Base-by-base conservation (phyloP, 53 echinoderm and acorn worm genomes). In the Crossaster papposus region DNA sequence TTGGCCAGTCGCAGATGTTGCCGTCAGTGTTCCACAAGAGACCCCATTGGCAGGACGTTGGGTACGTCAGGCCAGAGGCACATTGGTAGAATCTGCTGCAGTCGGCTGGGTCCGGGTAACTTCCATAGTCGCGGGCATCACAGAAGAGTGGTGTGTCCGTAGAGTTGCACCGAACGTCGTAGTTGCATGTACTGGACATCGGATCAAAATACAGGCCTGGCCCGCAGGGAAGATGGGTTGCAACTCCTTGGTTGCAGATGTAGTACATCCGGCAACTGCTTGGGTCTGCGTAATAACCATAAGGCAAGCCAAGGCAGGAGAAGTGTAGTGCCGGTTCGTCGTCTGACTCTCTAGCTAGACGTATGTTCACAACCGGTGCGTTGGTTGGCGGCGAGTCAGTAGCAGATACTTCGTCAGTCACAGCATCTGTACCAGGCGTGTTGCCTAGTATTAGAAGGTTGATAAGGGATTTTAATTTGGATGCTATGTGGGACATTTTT, bases 241-340 rank as follows among this genome's bases (percentile, higher is more conserved):
- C 18, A n/a, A 52, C 34, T 32, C 89, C 89, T 8, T 71, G 30
- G 68, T 51, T 52, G 34, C 89, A 89, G 7, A 80, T 63, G 71
- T 89, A 89, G 80, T 89, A 89, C 80, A 70, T 80, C 15, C 51
- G 20, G 44, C 89, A 89, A 2, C 26, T 34, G 26, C 12, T 64
- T 29, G 89, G 89, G 32, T 89, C 89, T 17, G 80, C 70, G 80
- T 80, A 70, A 14, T 68, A 68, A 5, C 89, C 89, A 37, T 89
- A 30, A 0, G 75, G 26, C 55, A 54, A 76, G 30, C 64, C 63
- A 23, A 31, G 62, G 29, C 88, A 88, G 54, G 44, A 28, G n/a
- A 32, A 38, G 51, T 11, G 14, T 32, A 23, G 37, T 52, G 63
- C 13, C 35, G 76, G 54, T 54, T 55, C 55, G 26, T 62, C 33